Evolutionary conservation across 1,140 invertebrate genomes (phyloP).

Genomic region (Drosophila punjabiensis): DNA sequence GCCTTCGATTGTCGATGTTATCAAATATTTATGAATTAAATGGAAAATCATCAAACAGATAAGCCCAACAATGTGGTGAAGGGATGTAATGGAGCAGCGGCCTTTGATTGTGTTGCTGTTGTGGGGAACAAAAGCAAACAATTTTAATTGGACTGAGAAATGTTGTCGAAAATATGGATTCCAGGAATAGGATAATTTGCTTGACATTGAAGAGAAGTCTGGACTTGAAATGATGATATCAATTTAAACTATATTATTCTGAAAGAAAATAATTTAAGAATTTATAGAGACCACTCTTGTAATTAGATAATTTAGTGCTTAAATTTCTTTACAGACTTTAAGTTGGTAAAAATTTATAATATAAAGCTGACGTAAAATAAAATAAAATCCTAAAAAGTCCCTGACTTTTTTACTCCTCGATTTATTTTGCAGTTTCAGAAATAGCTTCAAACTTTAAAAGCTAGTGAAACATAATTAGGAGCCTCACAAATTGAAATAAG

Average conservation of each 20-base stretch:
- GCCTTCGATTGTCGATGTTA: slow-evolving; percentile 53
- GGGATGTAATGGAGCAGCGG: slow-evolving; percentile 22
- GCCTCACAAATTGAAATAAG: slow-evolving; percentile 27
- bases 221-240: background rate
- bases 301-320: background rate
- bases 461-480: slow-evolving; percentile 5
- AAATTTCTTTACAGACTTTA: background rate
- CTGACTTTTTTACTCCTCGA: no score
- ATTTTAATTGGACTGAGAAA: slow-evolving; percentile 21
- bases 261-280: background rate
- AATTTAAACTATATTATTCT: background rate
- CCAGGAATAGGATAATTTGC: background rate
- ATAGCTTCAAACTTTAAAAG: background rate
- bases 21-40: slow-evolving; percentile 75
- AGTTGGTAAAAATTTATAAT: background rate
- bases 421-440: background rate
- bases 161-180: background rate
- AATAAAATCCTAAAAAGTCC: background rate
- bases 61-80: slow-evolving; percentile 32
- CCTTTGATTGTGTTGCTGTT: slow-evolving; percentile 17
- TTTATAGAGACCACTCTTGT: background rate
- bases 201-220: background rate
- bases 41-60: slow-evolving; percentile 52
- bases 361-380: background rate
- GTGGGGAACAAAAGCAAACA: slow-evolving; percentile 15